Evolutionary conservation across 53 echinoderm and acorn worm genomes (phyloP).

Genomic region (Paracentrotus lividus): DNA sequence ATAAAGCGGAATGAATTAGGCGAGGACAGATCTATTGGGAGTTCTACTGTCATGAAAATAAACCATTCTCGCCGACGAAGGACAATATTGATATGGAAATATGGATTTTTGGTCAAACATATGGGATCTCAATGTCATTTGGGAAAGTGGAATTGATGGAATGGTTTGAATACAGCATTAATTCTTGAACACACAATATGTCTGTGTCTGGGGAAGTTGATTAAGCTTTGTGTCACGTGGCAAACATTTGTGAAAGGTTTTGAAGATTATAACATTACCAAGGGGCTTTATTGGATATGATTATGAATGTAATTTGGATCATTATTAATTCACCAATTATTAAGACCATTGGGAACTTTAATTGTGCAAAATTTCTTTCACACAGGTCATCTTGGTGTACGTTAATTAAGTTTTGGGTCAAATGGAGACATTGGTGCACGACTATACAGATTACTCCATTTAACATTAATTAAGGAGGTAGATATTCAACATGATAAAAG

Average conservation of each 20-base stretch:
- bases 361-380: too few relatives aligned
- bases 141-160: conserved; percentile 4
- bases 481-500: too few relatives aligned
- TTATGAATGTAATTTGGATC: too few relatives aligned
- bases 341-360: not conserved
- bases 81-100: conserved; percentile 35
- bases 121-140: conserved; percentile 2
- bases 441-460: too few relatives aligned
- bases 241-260: not conserved
- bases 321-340: not conserved
- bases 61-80: conserved; percentile 38
- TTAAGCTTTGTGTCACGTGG: not conserved
- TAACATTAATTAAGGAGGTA: too few relatives aligned
- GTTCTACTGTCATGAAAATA: conserved; percentile 24
- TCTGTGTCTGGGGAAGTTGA: not conserved
- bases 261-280: not conserved
- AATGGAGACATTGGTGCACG: too few relatives aligned
- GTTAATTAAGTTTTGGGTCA: too few relatives aligned
- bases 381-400: too few relatives aligned
- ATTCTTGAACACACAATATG: not conserved
- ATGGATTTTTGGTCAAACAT: conserved; percentile 41
- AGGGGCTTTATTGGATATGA: not conserved
- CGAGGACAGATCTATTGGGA: not conserved
- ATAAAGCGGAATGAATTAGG: conserved; percentile 33
- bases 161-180: conserved; percentile 14